Evolutionary conservation across 2,113 vertebrate species (phyloP).

Genomic region (Dissostichus mawsoni): DNA sequence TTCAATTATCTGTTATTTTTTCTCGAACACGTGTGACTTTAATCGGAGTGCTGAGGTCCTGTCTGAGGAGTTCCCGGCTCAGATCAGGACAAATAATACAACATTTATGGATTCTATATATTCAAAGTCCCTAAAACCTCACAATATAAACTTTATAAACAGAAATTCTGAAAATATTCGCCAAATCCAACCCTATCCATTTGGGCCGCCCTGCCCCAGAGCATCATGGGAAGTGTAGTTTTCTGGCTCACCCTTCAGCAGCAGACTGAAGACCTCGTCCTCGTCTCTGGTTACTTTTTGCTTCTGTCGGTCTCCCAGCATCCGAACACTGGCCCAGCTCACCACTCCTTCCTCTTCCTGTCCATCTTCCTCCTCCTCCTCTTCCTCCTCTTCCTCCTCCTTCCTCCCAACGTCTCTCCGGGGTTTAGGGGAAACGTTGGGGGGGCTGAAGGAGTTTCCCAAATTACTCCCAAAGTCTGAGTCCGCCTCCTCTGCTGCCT

Average conservation of each 20-base stretch:
- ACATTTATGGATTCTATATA: no score
- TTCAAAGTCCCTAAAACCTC: no score
- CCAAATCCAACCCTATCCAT: no score
- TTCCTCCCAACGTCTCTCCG: constrained; percentile 22
- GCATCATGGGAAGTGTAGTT: constrained; percentile 1
- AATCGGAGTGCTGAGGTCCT: no score
- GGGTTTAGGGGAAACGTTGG: constrained; percentile 22
- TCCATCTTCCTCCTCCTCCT: constrained; percentile 49
- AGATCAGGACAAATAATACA: no score
- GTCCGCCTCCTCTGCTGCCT: constrained; percentile 86
- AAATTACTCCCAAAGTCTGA: constrained; percentile 90
- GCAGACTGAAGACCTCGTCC: constrained; percentile 74
- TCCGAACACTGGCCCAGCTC: constrained; percentile 81
- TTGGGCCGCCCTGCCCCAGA: no score
- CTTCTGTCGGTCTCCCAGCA: constrained; percentile 80
- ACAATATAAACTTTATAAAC: no score
- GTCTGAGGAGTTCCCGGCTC: no score
- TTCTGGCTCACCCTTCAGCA: constrained; percentile 76
- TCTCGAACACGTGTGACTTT: no score
- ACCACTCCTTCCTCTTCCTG: constrained; percentile 88
- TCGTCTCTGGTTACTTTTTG: constrained; percentile 64
- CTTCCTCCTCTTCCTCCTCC: constrained; percentile 47
- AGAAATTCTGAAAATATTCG: no score
- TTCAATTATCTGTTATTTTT: no score
- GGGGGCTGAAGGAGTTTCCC: constrained; percentile 76